These are phyloP conservation scores for Limnephilus lunatus DNA, from an alignment of 2,888 invertebrate genomes.

Conservation along the genomic window DNA sequence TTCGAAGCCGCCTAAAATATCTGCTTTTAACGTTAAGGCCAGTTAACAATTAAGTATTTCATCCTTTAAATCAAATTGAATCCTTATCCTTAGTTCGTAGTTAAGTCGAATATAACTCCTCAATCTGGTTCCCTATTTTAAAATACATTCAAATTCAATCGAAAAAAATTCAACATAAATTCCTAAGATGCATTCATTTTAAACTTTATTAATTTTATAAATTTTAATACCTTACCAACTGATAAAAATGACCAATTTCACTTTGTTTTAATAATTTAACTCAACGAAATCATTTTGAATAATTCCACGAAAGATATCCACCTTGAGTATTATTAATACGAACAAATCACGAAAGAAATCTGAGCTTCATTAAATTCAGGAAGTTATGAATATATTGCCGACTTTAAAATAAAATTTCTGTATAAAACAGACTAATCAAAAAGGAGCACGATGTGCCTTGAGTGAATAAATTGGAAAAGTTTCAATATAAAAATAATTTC, in stretches of 20 bases:
- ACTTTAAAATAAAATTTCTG: constrained; percentile 8
- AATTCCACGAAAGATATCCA: neutral
- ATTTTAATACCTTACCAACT: neutral
- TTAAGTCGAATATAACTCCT: too few species aligned
- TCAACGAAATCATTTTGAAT: neutral
- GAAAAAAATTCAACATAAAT: too few species aligned
- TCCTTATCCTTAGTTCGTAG: too few species aligned
- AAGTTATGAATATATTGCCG: neutral
- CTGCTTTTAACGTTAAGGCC: neutral
- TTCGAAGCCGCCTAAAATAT: neutral
- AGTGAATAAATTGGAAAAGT: constrained; percentile 37
- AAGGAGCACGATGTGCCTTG: neutral
- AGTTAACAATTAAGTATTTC: neutral
- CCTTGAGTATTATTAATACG: neutral
- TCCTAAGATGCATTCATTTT: too few species aligned
- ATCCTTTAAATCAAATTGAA: neutral
- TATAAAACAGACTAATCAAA: neutral
- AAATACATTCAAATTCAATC: too few species aligned
- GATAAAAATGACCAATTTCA: neutral
- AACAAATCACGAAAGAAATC: neutral
- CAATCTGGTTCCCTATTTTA: too few species aligned
- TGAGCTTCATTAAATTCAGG: neutral
- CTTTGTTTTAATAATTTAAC: neutral
- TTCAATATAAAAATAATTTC: constrained; percentile 26
- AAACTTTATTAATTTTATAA: too few species aligned